Percentiles rank a stretch among this genome's conserved stretches.
Evolutionary conservation across 2,797 vertebrate genomes (phyloP).

Genomic region (Danio albolineatus): DNA sequence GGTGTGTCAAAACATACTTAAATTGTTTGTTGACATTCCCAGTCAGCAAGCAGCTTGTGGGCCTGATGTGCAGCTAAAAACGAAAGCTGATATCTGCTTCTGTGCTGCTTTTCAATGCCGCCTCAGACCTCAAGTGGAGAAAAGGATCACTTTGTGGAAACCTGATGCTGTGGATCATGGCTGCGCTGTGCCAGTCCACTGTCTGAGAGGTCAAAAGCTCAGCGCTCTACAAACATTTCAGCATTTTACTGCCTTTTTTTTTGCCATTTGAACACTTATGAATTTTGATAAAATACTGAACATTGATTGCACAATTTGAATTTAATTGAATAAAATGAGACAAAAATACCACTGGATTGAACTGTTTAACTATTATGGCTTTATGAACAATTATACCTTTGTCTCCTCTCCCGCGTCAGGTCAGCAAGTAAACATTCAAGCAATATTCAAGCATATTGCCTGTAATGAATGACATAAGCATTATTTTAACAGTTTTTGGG

Average conservation of each 20-base stretch:
- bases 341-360: too few species aligned
- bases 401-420: too few species aligned
- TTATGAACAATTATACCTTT: too few species aligned
- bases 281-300: neutral
- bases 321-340: neutral
- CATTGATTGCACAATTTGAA: neutral
- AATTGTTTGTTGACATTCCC: slow-evolving; percentile 47
- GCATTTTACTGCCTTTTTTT: slow-evolving; percentile 3
- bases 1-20: slow-evolving; percentile 35
- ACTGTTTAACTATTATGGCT: too few species aligned
- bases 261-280: neutral
- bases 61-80: slow-evolving; percentile 35
- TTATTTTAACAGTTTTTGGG: too few species aligned
- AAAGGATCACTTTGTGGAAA: slow-evolving; percentile 65
- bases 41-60: slow-evolving; percentile 33
- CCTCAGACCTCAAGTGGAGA: slow-evolving; percentile 50
- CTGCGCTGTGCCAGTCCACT: slow-evolving; percentile 44
- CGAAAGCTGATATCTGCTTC: slow-evolving; percentile 54
- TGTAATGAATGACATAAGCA: too few species aligned
- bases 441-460: too few species aligned
- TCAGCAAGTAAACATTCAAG: too few species aligned
- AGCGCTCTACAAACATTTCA: neutral
- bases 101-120: slow-evolving; percentile 48
- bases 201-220: slow-evolving; percentile 58
- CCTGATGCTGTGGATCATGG: slow-evolving; percentile 59